Base-by-base conservation (phyloP, 1,140 invertebrate species). In the Asbolus verrucosus region DNA sequence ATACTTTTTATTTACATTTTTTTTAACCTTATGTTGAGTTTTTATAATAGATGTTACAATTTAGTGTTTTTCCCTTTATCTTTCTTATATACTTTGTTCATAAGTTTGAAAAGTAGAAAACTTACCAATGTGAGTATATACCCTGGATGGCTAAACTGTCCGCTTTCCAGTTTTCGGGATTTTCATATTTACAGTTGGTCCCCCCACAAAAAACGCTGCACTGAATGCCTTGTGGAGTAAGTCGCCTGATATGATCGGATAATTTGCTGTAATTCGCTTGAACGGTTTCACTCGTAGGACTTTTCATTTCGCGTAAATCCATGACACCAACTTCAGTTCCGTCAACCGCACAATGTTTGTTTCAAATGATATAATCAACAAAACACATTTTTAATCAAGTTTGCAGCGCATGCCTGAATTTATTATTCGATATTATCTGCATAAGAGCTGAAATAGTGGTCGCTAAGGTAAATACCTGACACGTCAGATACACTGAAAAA, bases 141-240 rank as follows among this genome's bases (percentile, higher is more conserved):
- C 91, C 92, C 67, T 89, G 85, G 68, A 96, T 87, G 0, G 91
- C 92, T 83, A 89, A 88, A 73, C 90, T 86, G 14, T 89, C 85
- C 0, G 84, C 80, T 4, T 82, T 84, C 88, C 91, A 92, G 24
- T 83, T 80, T 62, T 87, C 86, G 0, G 88, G 84, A 68, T 85
- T 87, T 79, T 94, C 92, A 82, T 94, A 95, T 79, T 92, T 91
- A 82, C 93, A 96, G 71, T 88, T 86, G 38, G 87, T 85, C 0
- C 94, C 93, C 0, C 92, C 92, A 81, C 94, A 94, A 82, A 94
- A 93, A 66, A 94, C 85, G 5, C 89, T 88, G 75, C 92, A 94
- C 72, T 92, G 89, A 31, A 93, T 83, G 0, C 85, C 86, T 0
- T 87, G 82, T 0, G 91, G 91, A 0, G 91, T 82, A 41, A 82